phyloP scores from a whole-genome alignment of 2,113 vertebrate genomes.

The Brachirus orientalis region DNA sequence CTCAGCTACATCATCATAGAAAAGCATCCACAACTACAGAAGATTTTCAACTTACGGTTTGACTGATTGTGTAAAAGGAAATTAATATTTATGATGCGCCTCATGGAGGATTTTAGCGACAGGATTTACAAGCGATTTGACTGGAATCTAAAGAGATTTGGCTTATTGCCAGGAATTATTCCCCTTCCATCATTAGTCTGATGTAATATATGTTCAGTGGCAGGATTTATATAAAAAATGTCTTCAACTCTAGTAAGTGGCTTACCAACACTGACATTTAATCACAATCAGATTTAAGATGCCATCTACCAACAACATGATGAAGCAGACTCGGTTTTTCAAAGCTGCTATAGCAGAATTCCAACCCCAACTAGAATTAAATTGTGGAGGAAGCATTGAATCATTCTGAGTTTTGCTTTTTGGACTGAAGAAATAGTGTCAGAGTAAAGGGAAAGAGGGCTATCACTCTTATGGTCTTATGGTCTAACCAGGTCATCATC shows the following conservation, averaged over 20 bases:
- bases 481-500: no score
- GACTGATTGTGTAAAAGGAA: neutral
- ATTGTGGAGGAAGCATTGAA: neutral
- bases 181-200: neutral
- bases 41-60: neutral
- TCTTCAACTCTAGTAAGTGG: neutral
- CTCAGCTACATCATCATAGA: conserved; percentile 8
- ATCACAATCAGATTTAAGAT: neutral
- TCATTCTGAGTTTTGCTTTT: neutral
- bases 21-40: neutral
- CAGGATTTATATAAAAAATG: neutral
- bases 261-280: neutral
- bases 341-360: neutral
- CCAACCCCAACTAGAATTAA: neutral
- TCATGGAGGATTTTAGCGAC: neutral
- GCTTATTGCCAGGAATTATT: neutral
- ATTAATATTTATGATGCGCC: neutral
- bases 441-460: neutral
- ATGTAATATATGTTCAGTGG: neutral
- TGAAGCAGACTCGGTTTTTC: neutral
- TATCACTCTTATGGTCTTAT: neutral
- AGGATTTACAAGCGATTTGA: neutral
- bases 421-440: neutral
- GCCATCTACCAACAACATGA: neutral
- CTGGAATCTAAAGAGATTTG: neutral